These are phyloP conservation scores for Girardinichthys multiradiatus DNA, from an alignment of 2,113 vertebrate species.

Conservation along the genomic window DNA sequence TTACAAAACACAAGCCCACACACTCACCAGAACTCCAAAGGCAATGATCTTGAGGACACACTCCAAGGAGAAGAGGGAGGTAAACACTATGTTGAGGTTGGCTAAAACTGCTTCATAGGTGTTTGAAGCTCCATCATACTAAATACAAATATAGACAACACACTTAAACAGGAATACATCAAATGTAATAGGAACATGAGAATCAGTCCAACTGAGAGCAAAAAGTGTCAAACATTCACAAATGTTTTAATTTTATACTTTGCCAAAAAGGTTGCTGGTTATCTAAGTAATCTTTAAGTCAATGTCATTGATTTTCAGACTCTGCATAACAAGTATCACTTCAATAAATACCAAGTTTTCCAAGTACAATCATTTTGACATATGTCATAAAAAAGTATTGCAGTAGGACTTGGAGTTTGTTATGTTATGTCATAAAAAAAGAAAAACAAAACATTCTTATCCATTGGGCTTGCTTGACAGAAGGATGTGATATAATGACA, in stretches of 20 bases:
- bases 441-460: no score
- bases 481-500: no score
- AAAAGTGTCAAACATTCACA: slow-evolving; percentile 4
- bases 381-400: no score
- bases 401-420: no score
- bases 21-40: slow-evolving; percentile 91
- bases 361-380: no score
- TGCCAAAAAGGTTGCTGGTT: no score
- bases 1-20: slow-evolving; percentile 13
- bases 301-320: neutral
- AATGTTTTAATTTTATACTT: neutral
- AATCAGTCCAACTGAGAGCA: neutral
- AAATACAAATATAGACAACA: slow-evolving; percentile 54
- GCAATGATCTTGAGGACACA: slow-evolving; percentile 97
- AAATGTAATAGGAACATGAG: neutral
- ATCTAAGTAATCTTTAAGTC: neutral
- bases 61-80: slow-evolving; percentile 95
- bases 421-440: no score
- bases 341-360: neutral
- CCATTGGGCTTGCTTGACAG: no score
- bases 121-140: slow-evolving; percentile 82
- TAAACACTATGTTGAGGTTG: slow-evolving; percentile 98
- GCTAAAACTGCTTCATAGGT: slow-evolving; percentile 88
- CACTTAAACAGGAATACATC: slow-evolving; percentile 11
- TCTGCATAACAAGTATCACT: neutral